Conservation (phyloP, 1,140 invertebrate genomes). For the Atta cephalotes region DNA sequence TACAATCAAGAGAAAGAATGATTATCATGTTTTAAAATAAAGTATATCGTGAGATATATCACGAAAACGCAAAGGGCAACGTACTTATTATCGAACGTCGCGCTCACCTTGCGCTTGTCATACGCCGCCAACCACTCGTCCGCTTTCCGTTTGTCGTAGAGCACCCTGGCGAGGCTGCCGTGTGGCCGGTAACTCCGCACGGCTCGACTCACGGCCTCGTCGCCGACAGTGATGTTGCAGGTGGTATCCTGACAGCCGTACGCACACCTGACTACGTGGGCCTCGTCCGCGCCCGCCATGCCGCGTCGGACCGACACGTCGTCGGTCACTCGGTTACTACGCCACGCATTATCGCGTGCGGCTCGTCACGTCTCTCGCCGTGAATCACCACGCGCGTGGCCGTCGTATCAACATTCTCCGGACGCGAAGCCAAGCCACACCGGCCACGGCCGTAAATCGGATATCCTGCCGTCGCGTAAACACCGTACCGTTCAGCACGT, state of each 20-base stretch:
- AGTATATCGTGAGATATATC: no score
- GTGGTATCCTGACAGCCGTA: constrained; percentile 54
- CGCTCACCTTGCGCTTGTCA: constrained; percentile 89
- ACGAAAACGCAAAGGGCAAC: background rate
- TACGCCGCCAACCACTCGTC: constrained; percentile 89
- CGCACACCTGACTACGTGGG: constrained; percentile 69
- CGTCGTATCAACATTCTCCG: background rate
- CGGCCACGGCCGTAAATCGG: background rate
- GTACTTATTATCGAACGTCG: no score
- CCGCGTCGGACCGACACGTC: constrained; percentile 27
- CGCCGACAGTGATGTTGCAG: constrained; percentile 62
- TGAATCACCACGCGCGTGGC: constrained; percentile 23
- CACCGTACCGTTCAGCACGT: constrained; percentile 78
- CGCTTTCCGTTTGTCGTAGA: constrained; percentile 90
- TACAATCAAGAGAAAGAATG: background rate
- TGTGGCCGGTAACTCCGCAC: constrained; percentile 85
- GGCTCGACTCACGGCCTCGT: constrained; percentile 58
- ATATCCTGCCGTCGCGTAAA: constrained; percentile 72
- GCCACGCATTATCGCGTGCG: constrained; percentile 22
- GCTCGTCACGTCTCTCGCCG: background rate
- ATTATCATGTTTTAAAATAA: no score
- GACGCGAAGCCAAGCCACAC: background rate
- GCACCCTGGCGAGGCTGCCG: constrained; percentile 89
- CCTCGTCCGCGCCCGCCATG: constrained; percentile 62
- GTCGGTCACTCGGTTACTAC: background rate